Evolutionary conservation across 2,797 vertebrate species (phyloP), one percentile per base, ranked within the genome.

Genomic region (Lagocephalus sceleratus): DNA sequence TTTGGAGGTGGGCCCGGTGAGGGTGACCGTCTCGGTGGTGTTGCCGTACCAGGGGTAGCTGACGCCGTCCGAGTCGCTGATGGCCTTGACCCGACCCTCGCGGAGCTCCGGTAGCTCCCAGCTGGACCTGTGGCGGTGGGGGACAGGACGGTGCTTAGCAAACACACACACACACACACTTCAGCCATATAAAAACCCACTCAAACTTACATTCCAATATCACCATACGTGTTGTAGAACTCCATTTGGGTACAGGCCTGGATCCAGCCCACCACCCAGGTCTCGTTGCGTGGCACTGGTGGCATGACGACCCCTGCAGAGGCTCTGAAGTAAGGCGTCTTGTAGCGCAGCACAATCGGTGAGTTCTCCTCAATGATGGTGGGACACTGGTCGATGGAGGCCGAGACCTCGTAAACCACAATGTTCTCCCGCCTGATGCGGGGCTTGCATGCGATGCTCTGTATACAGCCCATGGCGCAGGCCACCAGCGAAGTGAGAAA

Each of bases 1-100:
- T 85, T 97, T 99, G 86, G 92, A 96, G 0, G 95, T 99, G 68
- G 96, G 96, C 39, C 97, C 97, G 0, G 93, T 94, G 69, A 99
- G 85, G 21, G 97, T 99, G 66, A 99, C 97, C 0, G 97, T 99
- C 80, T 99, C 97, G 0, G 97, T 99, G 60, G 97, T 99, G 89
- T 99, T 99, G 60, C 97, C 97, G 0, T 99, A 99, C 97, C 97
- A 99, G 32, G 97, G 97, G 84, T 99, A 99, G 91, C 97, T 99
- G 77, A 99, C 96, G 0, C 97, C 97, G 5, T 99, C 97, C 0
- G 97, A 99, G 78, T 99, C 97, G 0, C 96, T 98, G 88, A 99
- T 98, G 86, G 97, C 97, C 89, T 97, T 99, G 51, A 96, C 97
- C 74, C 94, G 91, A 66, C 97, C 94, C 86, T 99, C 97, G 39